phyloP scores from a whole-genome alignment of 2,113 vertebrate species.

The Anarhynchus alexandrinus region DNA sequence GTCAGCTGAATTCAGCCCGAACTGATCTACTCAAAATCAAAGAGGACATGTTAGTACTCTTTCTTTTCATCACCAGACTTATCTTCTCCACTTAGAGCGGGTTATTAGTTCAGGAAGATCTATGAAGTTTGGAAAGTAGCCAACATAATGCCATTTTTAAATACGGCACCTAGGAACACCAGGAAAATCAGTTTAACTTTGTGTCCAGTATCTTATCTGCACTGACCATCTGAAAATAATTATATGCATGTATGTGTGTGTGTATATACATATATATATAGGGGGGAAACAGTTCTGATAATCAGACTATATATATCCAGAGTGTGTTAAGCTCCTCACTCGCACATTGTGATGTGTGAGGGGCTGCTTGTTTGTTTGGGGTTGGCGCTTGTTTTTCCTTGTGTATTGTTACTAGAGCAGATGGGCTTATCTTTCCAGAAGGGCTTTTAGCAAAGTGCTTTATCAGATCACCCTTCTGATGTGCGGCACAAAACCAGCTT shows the following conservation, averaged over 20 bases:
- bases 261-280: not conserved
- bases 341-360: not conserved
- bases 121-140: not conserved
- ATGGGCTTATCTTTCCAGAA: slow-evolving; percentile 48
- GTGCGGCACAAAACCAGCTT: not conserved
- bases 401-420: slow-evolving; percentile 42
- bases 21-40: not conserved
- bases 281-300: not conserved
- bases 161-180: not conserved
- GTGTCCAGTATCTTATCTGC: not conserved
- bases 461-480: slow-evolving; percentile 39
- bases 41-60: not conserved
- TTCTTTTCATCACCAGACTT: slow-evolving; percentile 34
- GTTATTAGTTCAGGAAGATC: slow-evolving; percentile 26
- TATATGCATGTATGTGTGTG: not conserved
- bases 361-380: slow-evolving; percentile 32
- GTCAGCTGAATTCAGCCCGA: not conserved
- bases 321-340: not conserved
- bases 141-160: not conserved
- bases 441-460: slow-evolving; percentile 21
- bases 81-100: not conserved
- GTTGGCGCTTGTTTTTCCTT: not conserved
- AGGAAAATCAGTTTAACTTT: not conserved
- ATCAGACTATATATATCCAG: not conserved
- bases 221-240: not conserved